A percentile compares a stretch with the other conserved stretches of the same genome.
These are phyloP conservation scores for Cotesia chilonis DNA, from an alignment of 1,140 invertebrate genomes.

Conservation along the genomic window DNA sequence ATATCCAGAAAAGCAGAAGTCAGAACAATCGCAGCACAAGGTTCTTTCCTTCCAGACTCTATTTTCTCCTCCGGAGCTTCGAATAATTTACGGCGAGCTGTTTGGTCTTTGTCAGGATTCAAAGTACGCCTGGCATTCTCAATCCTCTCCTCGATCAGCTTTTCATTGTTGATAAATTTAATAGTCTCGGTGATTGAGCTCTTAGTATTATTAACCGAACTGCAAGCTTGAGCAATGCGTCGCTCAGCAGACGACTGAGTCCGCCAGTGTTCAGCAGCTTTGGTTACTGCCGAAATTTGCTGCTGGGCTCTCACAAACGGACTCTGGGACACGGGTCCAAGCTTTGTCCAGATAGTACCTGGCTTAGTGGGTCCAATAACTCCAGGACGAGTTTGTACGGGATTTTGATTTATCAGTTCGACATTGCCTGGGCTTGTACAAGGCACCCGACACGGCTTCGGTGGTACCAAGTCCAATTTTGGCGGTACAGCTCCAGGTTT, in stretches of 20 bases:
- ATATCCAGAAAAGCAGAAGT: conserved; percentile 56
- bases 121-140: conserved; percentile 52
- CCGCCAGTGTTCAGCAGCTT: conserved; percentile 36
- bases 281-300: conserved; percentile 52
- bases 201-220: conserved; percentile 39
- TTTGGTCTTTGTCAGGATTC: conserved; percentile 40
- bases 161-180: conserved; percentile 55
- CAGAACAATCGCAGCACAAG: conserved; percentile 49
- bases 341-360: conserved; percentile 59
- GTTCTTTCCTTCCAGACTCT: background rate
- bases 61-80: conserved; percentile 47
- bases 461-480: conserved; percentile 61
- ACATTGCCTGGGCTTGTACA: conserved; percentile 53
- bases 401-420: conserved; percentile 56
- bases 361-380: conserved; percentile 55
- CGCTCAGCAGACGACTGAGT: conserved; percentile 62
- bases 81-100: conserved; percentile 51
- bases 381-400: conserved; percentile 53
- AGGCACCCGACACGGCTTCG: conserved; percentile 62
- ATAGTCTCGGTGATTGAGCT: conserved; percentile 51
- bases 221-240: conserved; percentile 51
- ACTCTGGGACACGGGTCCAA: conserved; percentile 63
- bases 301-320: conserved; percentile 63
- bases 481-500: conserved; percentile 58
- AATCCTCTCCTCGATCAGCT: conserved; percentile 50